Conservation (phyloP, 1,140 invertebrate species). For the Mamestra configurata region DNA sequence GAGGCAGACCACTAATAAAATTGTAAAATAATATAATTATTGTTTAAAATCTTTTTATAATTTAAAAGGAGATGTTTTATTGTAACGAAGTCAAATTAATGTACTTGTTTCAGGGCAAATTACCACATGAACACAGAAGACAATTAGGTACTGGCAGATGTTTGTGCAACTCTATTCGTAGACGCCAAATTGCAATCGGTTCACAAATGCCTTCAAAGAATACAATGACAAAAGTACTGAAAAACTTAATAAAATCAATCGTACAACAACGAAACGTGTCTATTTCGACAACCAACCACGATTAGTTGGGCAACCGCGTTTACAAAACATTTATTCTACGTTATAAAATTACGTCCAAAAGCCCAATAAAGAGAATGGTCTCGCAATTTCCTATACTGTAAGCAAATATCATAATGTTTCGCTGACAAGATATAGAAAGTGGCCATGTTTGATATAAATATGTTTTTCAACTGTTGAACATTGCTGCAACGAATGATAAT, state of each 20-base stretch:
- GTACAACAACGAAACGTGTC: neutral
- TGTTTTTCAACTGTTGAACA: neutral
- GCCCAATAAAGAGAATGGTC: conserved; percentile 32
- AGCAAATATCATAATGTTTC: conserved; percentile 39
- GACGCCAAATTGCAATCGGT: too few species aligned
- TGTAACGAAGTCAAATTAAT: too few species aligned
- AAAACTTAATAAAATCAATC: conserved; percentile 31
- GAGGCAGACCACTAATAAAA: too few species aligned
- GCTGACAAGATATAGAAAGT: conserved; percentile 28
- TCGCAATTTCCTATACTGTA: conserved; percentile 44
- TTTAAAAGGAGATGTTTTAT: too few species aligned
- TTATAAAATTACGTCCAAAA: conserved; percentile 47
- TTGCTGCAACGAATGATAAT: too few species aligned
- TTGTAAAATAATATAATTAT: too few species aligned
- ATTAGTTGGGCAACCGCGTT: conserved; percentile 11
- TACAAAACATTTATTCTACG: conserved; percentile 49
- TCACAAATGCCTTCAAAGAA: too few species aligned
- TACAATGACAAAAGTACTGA: conserved; percentile 5
- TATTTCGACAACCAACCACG: conserved; percentile 45
- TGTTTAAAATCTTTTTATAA: too few species aligned
- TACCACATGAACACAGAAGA: too few species aligned
- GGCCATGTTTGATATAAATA: neutral
- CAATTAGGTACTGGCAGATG: too few species aligned
- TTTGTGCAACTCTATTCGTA: too few species aligned
- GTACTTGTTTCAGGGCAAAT: too few species aligned